Evolutionary conservation across 2,888 invertebrate genomes (phyloP), one percentile per base, ranked within the genome.

Genomic region (Gonocerus acuteangulatus): DNA sequence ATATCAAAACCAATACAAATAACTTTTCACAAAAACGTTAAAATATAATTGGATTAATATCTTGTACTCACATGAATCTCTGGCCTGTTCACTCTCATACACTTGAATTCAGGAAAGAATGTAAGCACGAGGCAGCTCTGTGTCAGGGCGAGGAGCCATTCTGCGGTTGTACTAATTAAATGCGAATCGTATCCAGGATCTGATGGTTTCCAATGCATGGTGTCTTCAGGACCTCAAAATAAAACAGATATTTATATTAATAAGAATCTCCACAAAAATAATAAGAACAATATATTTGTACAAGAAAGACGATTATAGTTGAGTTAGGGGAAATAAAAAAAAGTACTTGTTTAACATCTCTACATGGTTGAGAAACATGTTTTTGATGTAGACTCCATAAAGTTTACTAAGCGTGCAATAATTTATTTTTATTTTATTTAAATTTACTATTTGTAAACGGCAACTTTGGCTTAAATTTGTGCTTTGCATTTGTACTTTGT

Each of bases 31-130:
- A n/a, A n/a, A n/a, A n/a, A n/a, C n/a, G n/a, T n/a, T n/a, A n/a
- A n/a, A n/a, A n/a, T n/a, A n/a, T n/a, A n/a, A n/a, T n/a, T n/a
- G n/a, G n/a, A n/a, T n/a, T n/a, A n/a, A n/a, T n/a, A n/a, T n/a
- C n/a, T 19, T 18, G n/a, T 45, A 57, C 59, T 57, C 47, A 61
- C 61, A 3, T 56, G 27, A 19, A 61, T 32, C 16, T 51, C 51
- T 7, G 66, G 66, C 13, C 60, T 48, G 39, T 60, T 48, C 9
- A 66, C 62, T 3, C 48, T 23, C 4, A 66, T 64, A 15, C 47
- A 39, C 39, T 54, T 62, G 57, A 67, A 64, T 23, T 67, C 67
- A 0, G 66, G 67, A 0, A 67, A 59, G 34, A 67, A 67, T 0
- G 67, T 58, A 2, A 67, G 57, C 7, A 66, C 61, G 9, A 66